Percentiles rank a stretch among this genome's conserved stretches.
Evolutionary conservation across 2,888 invertebrate species (phyloP).

Genomic region (Cacoxenus indagator): DNA sequence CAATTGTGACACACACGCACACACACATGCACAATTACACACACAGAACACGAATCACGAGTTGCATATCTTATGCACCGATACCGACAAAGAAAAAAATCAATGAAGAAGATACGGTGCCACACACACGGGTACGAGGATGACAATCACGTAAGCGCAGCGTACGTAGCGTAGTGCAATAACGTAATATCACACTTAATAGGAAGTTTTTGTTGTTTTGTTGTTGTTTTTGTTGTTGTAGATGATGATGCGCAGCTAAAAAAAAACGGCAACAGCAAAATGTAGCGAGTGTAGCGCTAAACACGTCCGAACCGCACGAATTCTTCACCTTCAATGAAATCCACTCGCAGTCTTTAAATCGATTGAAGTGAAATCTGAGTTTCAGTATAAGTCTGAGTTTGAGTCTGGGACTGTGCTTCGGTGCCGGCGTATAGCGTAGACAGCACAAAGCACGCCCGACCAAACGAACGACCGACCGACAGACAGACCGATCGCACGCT

Average conservation of each 20-base stretch:
- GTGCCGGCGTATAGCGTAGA: no score
- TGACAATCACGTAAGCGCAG: background rate
- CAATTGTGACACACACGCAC: constrained; percentile 61
- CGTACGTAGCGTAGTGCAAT: constrained; percentile 11
- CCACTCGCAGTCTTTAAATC: no score
- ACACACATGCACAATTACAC: no score
- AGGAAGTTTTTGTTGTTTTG: background rate
- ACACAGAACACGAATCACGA: constrained; percentile 61
- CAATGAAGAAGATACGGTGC: background rate
- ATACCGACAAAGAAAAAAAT: constrained; percentile 20
- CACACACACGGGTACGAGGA: background rate
- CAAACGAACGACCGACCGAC: no score
- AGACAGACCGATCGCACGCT: background rate
- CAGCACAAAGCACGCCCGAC: no score
- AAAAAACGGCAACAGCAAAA: no score
- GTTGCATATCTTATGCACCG: constrained; percentile 25
- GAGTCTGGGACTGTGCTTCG: no score
- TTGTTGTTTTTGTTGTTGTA: background rate
- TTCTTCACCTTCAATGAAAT: constrained; percentile 66
- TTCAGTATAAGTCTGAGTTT: no score
- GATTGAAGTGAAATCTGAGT: no score
- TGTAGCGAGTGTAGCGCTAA: no score
- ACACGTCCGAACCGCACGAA: constrained; percentile 67
- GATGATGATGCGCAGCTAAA: constrained; percentile 11
- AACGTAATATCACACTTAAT: background rate